Evolutionary conservation across 2,797 vertebrate species (phyloP).

Genomic region (Muscicapa striata): DNA sequence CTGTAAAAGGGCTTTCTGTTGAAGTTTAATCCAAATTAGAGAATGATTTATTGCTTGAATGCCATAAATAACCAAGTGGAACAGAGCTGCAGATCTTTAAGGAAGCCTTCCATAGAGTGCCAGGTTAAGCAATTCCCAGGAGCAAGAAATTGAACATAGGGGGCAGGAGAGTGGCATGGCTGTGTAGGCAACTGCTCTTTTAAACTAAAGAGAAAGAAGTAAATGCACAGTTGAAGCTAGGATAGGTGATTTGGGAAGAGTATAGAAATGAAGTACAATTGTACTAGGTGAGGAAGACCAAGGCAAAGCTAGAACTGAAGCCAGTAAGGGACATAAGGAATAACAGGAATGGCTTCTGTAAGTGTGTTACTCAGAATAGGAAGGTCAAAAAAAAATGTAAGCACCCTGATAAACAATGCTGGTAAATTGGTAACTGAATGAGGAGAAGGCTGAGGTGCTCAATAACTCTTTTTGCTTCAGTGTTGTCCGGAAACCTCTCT

Average conservation of each 20-base stretch:
- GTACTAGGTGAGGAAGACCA: not conserved
- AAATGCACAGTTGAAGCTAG: not conserved
- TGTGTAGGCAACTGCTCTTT: accelerated
- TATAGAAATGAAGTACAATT: accelerated
- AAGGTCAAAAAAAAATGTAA: not conserved
- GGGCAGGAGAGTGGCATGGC: not conserved
- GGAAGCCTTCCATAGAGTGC: accelerated
- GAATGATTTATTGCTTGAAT: not conserved
- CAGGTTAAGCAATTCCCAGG: not conserved
- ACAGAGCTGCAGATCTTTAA: not conserved
- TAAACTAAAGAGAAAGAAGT: not conserved
- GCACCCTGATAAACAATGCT: not conserved
- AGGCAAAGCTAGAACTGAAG: not conserved
- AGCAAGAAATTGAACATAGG: not conserved
- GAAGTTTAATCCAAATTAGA: not conserved
- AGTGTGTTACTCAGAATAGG: not conserved
- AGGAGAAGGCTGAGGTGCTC: not conserved
- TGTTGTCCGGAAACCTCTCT: not conserved
- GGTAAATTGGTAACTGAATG: not conserved
- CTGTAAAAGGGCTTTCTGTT: no score
- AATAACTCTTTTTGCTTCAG: not conserved
- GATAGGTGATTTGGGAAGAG: not conserved
- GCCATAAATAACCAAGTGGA: not conserved
- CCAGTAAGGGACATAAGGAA: accelerated
- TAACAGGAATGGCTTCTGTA: not conserved